Base-by-base conservation (phyloP, 2,113 vertebrate species). In the Callopanchax toddi region DNA sequence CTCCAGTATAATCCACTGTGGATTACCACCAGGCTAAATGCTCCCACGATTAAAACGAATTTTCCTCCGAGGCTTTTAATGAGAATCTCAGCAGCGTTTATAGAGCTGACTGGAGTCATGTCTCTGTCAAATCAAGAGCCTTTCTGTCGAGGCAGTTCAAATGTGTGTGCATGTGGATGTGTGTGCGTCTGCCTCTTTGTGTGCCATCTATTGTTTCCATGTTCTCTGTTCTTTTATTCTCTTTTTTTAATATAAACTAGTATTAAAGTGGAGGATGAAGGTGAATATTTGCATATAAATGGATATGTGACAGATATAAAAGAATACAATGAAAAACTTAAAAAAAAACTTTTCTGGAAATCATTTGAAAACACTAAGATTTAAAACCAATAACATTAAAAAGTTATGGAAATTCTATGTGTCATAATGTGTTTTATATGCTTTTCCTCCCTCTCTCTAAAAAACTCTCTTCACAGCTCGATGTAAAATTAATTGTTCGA, bases 1-100 rank as follows among this genome's bases (percentile, higher is more conserved):
- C 13, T 10, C 21, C 20, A 67, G 36, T n/a, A 22, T 78, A 84
- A 86, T 81, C 82, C 77, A 77, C 62, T 49, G 43, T 74, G 80
- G 85, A 88, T 89, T 87, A 89, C 52, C 45, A 67, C 66, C 40
- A 52, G 53, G 60, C 67, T 86, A 79, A 62, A 89, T 72, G 82
- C 82, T 76, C 26, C 57, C 58, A 65, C 52, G 80, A 88, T 89
- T 89, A 89, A 86, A 76, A 77, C 55, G 68, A 76, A 86, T 88
- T 85, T 87, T 70, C 67, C 79, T 82, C 69, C 64, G 22, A 56
- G 74, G 82, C 68, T 77, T 85, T 88, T 82, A 85, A 88, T 88
- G 83, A 88, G 79, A 89, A 86, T 78, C 63, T 64, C 74, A 68
- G 75, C 61, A 21, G 74, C 73, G 63, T 67, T 83, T 78, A 54